phyloP scores from a whole-genome alignment of 2,888 invertebrate genomes.

The Pterostichus madidus region DNA sequence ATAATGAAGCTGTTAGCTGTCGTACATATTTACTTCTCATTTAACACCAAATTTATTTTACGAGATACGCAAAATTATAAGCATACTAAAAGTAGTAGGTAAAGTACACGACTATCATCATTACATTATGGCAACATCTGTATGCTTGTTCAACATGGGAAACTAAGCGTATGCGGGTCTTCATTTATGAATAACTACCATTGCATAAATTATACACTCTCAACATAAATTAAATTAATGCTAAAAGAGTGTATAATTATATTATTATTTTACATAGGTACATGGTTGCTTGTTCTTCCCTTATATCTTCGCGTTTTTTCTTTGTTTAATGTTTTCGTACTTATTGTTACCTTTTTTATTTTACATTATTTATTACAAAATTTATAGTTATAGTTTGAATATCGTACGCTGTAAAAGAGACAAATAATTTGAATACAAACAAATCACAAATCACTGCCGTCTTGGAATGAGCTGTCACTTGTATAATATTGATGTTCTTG shows the following conservation, averaged over 20 bases:
- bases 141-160: slow-evolving; percentile 44
- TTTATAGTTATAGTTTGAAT: background rate
- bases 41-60: slow-evolving; percentile 8
- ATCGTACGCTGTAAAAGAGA: background rate
- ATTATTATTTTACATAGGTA: slow-evolving; percentile 50
- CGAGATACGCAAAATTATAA: slow-evolving; percentile 5
- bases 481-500: no score
- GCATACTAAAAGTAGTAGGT: slow-evolving; percentile 11
- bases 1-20: no score
- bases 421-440: background rate
- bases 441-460: no score
- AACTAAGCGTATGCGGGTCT: slow-evolving; percentile 54
- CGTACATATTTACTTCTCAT: background rate
- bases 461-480: no score
- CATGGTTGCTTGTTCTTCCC: slow-evolving; percentile 42
- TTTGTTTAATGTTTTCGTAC: background rate
- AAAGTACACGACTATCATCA: slow-evolving; percentile 2
- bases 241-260: slow-evolving; percentile 62
- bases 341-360: background rate
- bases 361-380: background rate
- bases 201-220: slow-evolving; percentile 60
- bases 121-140: slow-evolving; percentile 55
- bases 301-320: background rate
- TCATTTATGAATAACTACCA: slow-evolving; percentile 63
- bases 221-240: slow-evolving; percentile 63